These are phyloP conservation scores for Seriola dumerili DNA, from an alignment of 2,113 vertebrate species.

Conservation along the genomic window DNA sequence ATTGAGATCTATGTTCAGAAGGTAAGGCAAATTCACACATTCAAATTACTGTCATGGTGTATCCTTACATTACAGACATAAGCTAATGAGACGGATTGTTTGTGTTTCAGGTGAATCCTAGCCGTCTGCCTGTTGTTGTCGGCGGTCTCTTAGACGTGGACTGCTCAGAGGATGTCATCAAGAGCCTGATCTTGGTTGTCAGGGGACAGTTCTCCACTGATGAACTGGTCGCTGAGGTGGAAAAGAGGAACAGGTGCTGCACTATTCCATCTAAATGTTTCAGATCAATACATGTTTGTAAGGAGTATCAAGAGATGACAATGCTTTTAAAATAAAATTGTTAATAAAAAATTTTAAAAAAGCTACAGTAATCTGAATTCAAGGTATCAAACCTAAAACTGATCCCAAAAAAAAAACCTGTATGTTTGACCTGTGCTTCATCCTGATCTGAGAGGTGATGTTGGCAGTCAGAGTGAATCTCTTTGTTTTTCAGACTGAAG, in stretches of 20 bases:
- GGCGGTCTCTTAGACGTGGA: constrained; percentile 97
- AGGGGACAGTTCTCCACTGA: constrained; percentile 98
- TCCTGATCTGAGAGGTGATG: neutral
- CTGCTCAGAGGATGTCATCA: constrained; percentile 98
- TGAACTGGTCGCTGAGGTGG: constrained; percentile 97
- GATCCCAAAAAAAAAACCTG: neutral
- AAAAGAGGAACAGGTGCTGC: constrained; percentile 95
- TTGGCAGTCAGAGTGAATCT: neutral
- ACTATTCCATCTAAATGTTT: neutral
- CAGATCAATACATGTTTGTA: neutral
- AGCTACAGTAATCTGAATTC: neutral
- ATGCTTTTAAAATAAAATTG: neutral
- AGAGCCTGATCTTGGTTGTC: constrained; percentile 97
- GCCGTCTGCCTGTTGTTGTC: constrained; percentile 95
- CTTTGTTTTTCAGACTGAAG: constrained; percentile 88
- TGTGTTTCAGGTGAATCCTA: constrained; percentile 93
- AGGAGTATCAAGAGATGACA: neutral
- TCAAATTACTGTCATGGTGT: neutral
- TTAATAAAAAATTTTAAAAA: neutral
- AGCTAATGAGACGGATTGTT: neutral
- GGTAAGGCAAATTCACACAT: constrained; percentile 79
- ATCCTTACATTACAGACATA: neutral
- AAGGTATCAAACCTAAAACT: neutral
- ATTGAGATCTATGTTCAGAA: constrained; percentile 99
- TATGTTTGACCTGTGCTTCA: neutral